These are phyloP conservation scores for Melanostoma scalare DNA, from an alignment of 2,888 invertebrate species.

Conservation along the genomic window DNA sequence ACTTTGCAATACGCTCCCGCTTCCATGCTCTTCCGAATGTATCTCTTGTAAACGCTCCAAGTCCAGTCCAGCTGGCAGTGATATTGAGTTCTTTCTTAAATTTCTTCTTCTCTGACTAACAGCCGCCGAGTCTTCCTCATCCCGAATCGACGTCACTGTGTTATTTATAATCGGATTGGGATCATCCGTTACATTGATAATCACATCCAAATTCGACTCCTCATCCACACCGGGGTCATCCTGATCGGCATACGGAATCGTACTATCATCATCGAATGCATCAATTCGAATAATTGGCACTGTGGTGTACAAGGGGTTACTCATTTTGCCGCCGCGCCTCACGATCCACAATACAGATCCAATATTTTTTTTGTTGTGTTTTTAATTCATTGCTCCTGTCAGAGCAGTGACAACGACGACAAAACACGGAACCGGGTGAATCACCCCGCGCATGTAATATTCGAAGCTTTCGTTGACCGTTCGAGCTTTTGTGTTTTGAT, in stretches of 20 bases:
- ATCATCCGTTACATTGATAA: slow-evolving; percentile 47
- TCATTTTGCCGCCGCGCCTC: slow-evolving; percentile 49
- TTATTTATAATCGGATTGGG: background rate
- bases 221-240: slow-evolving; percentile 14
- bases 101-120: slow-evolving; percentile 71
- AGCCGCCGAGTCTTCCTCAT: slow-evolving; percentile 91
- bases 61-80: slow-evolving; percentile 87
- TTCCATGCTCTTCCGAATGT: slow-evolving; percentile 78
- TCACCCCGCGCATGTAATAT: slow-evolving; percentile 32
- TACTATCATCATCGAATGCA: slow-evolving; percentile 42
- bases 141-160: slow-evolving; percentile 87
- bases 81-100: slow-evolving; percentile 88
- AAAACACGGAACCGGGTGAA: slow-evolving; percentile 28
- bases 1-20: slow-evolving; percentile 74
- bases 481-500: slow-evolving; percentile 15
- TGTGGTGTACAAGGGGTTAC: slow-evolving; percentile 36
- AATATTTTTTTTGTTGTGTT: background rate
- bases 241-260: slow-evolving; percentile 66
- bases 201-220: slow-evolving; percentile 8
- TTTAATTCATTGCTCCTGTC: slow-evolving; percentile 50
- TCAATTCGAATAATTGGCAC: slow-evolving; percentile 66
- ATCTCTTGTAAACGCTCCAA: slow-evolving; percentile 83
- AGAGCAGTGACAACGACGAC: background rate
- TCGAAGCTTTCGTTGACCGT: slow-evolving; percentile 4
- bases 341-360: slow-evolving; percentile 12